Evolutionary conservation across 2,888 invertebrate genomes (phyloP).

Genomic region (Epiblema foenella): DNA sequence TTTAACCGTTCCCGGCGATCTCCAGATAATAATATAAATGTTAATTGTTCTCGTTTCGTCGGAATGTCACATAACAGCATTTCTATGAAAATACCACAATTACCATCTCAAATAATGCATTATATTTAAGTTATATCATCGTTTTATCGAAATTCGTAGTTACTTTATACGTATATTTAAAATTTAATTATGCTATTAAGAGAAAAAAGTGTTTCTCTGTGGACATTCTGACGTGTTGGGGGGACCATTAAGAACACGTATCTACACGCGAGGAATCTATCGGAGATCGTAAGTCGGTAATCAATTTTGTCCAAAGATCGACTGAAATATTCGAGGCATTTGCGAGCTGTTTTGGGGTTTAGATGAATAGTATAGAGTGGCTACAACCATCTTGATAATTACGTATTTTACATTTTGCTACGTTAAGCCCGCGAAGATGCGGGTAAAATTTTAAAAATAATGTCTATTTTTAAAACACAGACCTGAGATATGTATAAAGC

Average conservation of each 20-base stretch:
- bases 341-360: constrained; percentile 54
- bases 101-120: constrained; percentile 30
- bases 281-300: constrained; percentile 66
- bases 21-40: constrained; percentile 31
- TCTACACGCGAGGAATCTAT: constrained; percentile 73
- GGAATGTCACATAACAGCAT: constrained; percentile 34
- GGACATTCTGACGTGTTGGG: constrained; percentile 66
- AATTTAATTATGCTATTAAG: constrained; percentile 73
- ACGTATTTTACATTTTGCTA: not conserved
- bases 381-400: constrained; percentile 38
- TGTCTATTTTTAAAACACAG: too few species aligned
- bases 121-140: constrained; percentile 35
- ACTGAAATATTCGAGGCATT: constrained; percentile 73
- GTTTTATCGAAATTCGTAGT: constrained; percentile 28
- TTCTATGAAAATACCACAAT: constrained; percentile 38
- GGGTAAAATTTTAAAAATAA: too few species aligned
- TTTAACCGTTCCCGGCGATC: constrained; percentile 14
- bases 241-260: constrained; percentile 72
- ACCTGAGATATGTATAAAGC: too few species aligned
- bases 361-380: constrained; percentile 56
- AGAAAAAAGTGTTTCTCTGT: constrained; percentile 69
- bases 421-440: too few species aligned
- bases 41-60: constrained; percentile 33
- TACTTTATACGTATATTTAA: constrained; percentile 25
- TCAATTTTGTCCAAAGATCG: constrained; percentile 72